Conservation (phyloP, 1,140 invertebrate species). For the Eciton burchellii region DNA sequence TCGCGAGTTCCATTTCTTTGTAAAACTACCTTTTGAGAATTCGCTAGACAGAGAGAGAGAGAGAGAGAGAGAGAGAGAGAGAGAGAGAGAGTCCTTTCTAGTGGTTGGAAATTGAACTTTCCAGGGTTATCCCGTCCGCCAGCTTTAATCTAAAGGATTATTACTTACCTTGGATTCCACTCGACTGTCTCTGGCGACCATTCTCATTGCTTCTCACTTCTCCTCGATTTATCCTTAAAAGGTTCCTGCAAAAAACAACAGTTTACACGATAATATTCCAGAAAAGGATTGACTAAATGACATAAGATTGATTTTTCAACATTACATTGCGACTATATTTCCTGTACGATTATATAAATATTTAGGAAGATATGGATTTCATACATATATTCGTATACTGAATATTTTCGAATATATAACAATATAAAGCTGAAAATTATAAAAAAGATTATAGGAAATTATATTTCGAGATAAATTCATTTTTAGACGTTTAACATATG, state of each 20-base stretch:
- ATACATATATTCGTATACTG: neutral
- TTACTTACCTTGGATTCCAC: constrained; percentile 44
- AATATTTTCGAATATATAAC: neutral
- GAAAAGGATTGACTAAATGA: neutral
- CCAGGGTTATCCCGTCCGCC: constrained; percentile 52
- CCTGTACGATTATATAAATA: neutral
- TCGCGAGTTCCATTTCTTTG: constrained; percentile 9
- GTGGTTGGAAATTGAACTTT: constrained; percentile 60
- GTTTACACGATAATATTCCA: neutral
- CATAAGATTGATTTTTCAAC: constrained; percentile 10
- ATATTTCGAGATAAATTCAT: too few relatives aligned
- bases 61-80: neutral
- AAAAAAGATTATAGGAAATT: neutral
- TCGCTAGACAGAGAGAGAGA: neutral
- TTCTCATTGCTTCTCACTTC: constrained; percentile 28
- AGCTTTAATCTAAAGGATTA: constrained; percentile 69
- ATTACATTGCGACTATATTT: constrained; percentile 21
- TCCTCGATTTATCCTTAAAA: constrained; percentile 3
- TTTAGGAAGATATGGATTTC: neutral
- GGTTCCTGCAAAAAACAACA: constrained; percentile 21
- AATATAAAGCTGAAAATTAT: neutral
- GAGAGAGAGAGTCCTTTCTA: constrained; percentile 31
- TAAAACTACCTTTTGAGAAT: constrained; percentile 18
- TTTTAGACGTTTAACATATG: too few relatives aligned
- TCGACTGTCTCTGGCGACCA: neutral